Conservation (phyloP, 2,888 invertebrate species). For the Aspidiotus destructor region DNA sequence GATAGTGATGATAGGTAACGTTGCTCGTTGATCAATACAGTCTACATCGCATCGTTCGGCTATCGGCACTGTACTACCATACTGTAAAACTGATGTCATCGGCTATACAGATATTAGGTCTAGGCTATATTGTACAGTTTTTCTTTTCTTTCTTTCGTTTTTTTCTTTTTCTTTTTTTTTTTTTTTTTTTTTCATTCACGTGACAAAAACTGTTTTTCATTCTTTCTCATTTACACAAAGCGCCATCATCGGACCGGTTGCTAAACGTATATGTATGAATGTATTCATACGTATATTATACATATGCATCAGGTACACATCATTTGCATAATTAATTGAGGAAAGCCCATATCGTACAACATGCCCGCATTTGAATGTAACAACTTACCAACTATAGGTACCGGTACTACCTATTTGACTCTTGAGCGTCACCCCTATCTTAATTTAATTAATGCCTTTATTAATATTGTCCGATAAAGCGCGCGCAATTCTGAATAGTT, state of each 20-base stretch:
- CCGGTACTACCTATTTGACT: constrained; percentile 28
- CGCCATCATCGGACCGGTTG: constrained; percentile 27
- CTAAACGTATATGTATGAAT: constrained; percentile 8
- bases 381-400: constrained; percentile 4
- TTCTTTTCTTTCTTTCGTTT: no score
- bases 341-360: constrained; percentile 32
- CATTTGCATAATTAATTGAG: constrained; percentile 32
- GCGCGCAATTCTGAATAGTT: constrained; percentile 11
- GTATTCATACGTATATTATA: background rate
- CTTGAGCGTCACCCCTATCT: constrained; percentile 29
- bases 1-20: no score
- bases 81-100: no score
- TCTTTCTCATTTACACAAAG: constrained; percentile 15
- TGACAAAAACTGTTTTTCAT: constrained; percentile 20
- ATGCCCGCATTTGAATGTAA: constrained; percentile 30
- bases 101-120: no score
- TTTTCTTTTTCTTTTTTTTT: no score
- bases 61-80: no score
- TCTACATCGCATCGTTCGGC: no score
- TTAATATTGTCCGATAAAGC: constrained; percentile 31
- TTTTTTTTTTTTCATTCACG: constrained; percentile 4
- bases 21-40: no score
- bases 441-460: constrained; percentile 32
- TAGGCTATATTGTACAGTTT: no score
- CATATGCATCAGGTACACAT: constrained; percentile 6